Conservation (phyloP, 2,113 vertebrate species). For the Dicrurus megarhynchus region DNA sequence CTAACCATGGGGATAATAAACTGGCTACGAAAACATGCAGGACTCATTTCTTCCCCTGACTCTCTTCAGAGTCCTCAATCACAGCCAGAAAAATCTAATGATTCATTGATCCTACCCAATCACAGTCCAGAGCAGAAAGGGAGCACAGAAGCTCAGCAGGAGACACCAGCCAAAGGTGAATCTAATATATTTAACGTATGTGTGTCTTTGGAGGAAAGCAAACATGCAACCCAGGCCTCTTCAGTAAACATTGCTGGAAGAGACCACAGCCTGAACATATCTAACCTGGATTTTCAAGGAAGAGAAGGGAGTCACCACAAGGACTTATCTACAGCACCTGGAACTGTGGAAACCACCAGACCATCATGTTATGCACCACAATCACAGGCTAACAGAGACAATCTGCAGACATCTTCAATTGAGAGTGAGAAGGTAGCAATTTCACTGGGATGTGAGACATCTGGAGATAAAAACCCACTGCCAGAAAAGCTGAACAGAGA, state of each 20-base stretch:
- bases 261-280: background rate
- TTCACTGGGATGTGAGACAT: background rate
- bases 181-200: background rate
- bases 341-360: background rate
- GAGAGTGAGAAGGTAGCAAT: background rate
- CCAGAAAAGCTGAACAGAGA: background rate
- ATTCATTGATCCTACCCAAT: background rate
- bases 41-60: constrained; percentile 12
- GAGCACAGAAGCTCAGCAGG: background rate
- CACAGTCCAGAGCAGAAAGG: background rate
- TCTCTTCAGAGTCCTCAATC: constrained; percentile 11
- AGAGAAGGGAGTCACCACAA: background rate
- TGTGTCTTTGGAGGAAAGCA: background rate
- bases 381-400: background rate
- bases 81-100: background rate
- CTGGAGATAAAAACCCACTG: background rate
- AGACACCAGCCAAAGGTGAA: background rate
- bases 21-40: constrained; percentile 76
- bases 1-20: constrained; percentile 86
- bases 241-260: background rate
- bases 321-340: background rate
- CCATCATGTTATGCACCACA: background rate
- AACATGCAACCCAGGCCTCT: background rate
- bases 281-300: background rate
- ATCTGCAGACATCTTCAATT: background rate